Percentiles rank a stretch among this genome's conserved stretches.
Conservation (phyloP, 2,113 vertebrate species). For the Xenopus borealis region DNA sequence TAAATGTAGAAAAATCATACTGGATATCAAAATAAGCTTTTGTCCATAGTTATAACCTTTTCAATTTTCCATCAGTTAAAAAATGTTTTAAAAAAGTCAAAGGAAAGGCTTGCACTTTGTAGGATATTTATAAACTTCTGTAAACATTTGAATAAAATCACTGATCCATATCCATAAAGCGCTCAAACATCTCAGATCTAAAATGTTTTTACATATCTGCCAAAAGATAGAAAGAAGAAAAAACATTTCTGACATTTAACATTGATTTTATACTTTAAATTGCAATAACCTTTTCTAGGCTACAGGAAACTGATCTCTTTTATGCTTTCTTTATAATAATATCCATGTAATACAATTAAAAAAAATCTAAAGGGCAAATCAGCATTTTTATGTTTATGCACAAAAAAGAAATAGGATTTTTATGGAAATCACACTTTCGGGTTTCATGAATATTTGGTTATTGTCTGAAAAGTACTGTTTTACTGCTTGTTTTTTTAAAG, state of each 20-base stretch:
- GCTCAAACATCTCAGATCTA: slow-evolving; percentile 14
- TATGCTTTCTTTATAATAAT: slow-evolving; percentile 3
- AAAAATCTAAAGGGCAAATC: slow-evolving; percentile 21
- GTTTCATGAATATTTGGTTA: too few species aligned
- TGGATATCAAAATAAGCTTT: too few species aligned
- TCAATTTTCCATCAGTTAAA: too few species aligned
- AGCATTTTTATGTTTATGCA: not conserved
- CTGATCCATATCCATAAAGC: slow-evolving; percentile 26
- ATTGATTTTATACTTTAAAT: slow-evolving; percentile 16
- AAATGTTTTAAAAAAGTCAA: not conserved
- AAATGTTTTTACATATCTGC: slow-evolving; percentile 11
- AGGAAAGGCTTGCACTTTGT: not conserved
- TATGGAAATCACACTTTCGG: too few species aligned
- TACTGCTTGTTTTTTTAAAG: too few species aligned
- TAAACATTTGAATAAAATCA: slow-evolving; percentile 23
- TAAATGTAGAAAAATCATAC: too few species aligned
- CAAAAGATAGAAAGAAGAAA: slow-evolving; percentile 17
- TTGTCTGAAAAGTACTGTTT: too few species aligned
- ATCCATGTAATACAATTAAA: not conserved
- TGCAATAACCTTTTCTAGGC: slow-evolving; percentile 31
- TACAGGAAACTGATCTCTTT: slow-evolving; percentile 5
- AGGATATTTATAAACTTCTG: slow-evolving; percentile 11
- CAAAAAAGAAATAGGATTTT: too few species aligned
- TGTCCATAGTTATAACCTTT: too few species aligned
- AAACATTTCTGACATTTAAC: slow-evolving; percentile 41